These are phyloP conservation scores for Cerastis leucographa DNA, from an alignment of 2,888 invertebrate genomes.

Conservation along the genomic window DNA sequence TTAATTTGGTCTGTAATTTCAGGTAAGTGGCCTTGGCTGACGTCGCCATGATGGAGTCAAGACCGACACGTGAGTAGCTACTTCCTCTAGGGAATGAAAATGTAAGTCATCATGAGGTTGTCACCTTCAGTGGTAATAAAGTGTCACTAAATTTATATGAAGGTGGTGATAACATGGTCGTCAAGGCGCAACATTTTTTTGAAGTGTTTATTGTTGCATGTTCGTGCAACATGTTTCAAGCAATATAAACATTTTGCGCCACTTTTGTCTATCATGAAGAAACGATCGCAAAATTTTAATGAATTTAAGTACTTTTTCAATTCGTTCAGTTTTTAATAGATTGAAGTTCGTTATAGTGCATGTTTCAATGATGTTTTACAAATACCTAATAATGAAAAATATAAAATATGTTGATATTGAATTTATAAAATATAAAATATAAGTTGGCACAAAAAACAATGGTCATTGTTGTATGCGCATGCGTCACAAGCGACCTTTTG, in stretches of 20 bases:
- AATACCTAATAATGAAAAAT: neutral
- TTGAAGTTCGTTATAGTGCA: conserved; percentile 7
- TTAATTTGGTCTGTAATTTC: conserved; percentile 75
- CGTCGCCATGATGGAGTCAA: conserved; percentile 67
- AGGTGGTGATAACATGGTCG: conserved; percentile 6
- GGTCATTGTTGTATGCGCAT: neutral
- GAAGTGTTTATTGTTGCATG: neutral
- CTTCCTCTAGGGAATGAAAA: conserved; percentile 58
- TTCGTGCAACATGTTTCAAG: neutral
- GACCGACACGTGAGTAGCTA: conserved; percentile 69
- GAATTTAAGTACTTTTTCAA: neutral
- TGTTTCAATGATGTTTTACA: neutral
- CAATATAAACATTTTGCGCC: neutral
- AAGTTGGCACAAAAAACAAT: neutral
- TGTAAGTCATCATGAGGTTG: conserved; percentile 34
- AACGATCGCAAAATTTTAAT: neutral
- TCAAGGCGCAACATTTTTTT: neutral
- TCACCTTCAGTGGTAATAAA: conserved; percentile 19
- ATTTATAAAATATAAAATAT: neutral
- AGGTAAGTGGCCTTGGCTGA: conserved; percentile 84
- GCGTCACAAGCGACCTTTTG: conserved; percentile 23
- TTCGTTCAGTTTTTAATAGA: neutral
- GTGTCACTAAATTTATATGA: conserved; percentile 12
- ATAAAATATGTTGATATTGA: neutral
- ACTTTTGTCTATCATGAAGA: neutral